Evolutionary conservation across 23 tunicate genomes (phyloP).

Genomic region (Trididemnum nubilum): DNA sequence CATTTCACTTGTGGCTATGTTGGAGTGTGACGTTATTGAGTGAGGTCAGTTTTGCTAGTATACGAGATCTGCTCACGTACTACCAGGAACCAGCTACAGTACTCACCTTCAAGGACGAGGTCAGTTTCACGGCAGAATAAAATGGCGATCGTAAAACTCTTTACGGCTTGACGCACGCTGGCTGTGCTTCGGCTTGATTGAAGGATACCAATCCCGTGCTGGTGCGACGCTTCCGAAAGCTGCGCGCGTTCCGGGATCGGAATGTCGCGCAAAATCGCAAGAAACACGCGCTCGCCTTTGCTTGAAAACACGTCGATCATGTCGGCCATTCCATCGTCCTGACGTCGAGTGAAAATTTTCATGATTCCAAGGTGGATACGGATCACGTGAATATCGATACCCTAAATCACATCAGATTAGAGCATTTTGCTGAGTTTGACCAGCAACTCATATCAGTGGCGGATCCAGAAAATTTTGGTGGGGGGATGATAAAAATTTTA

Average conservation of each 20-base stretch:
- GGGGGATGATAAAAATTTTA: too few relatives aligned
- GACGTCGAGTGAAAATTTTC: constrained; percentile 58
- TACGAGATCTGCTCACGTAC: too few relatives aligned
- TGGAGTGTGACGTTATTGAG: too few relatives aligned
- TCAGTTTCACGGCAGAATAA: constrained; percentile 71
- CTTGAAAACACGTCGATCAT: constrained; percentile 46
- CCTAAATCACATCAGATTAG: constrained; percentile 38
- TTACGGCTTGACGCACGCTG: constrained; percentile 42
- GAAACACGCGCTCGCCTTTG: constrained; percentile 59
- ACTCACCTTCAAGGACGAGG: constrained; percentile 66
- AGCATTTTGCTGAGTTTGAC: too few relatives aligned
- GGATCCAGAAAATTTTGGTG: too few relatives aligned
- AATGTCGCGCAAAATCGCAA: constrained; percentile 64
- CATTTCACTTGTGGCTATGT: too few relatives aligned
- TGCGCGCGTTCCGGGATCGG: constrained; percentile 61
- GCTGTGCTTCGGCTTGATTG: constrained; percentile 40
- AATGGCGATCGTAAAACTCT: constrained; percentile 69
- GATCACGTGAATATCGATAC: constrained; percentile 63
- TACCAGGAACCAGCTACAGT: not conserved
- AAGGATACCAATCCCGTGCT: constrained; percentile 49
- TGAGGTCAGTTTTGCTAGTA: too few relatives aligned
- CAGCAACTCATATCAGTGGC: too few relatives aligned
- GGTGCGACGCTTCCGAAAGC: constrained; percentile 59
- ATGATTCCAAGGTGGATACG: constrained; percentile 78
- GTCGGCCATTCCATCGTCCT: constrained; percentile 63